Base-by-base conservation (phyloP, 2,113 vertebrate species). In the Vulpes ferrilata region DNA sequence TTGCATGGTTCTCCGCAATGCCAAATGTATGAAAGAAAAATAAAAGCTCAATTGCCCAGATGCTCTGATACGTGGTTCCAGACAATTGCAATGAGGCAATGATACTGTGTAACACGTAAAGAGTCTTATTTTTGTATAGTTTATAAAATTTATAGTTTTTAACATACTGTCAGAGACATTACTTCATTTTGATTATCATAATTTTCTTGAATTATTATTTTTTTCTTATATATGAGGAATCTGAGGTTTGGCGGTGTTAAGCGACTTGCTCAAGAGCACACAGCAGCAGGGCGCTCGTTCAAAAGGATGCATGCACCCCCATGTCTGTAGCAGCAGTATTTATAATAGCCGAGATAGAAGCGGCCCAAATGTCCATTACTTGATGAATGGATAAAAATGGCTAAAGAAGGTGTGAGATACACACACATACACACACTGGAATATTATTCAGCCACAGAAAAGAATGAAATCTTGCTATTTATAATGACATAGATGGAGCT, bases 11-110 rank as follows among this genome's bases (percentile, higher is more conserved):
- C 88, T 51, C 74, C 19, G 65, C 30, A 48, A 38, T 93, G 16
- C 23, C 65, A 95, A 92, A 73, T 55, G 82, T 17, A 55, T 65
- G 35, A 91, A 67, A 79, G 25, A 91, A 95, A 97, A 93, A 53
- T 23, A 32, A 84, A 95, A 87, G 13, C 4, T 71, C 51, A 67
- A 19, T 79, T 93, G 22, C 6, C 38, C 25, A 19, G 19, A 88
- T 38, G 4, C 4, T 71, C 4, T 73, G 88, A 89, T 15, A 71
- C 19, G 43, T 38, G 12, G 8, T 95, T 22, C 43, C 76, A 88
- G 51, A 74, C 25, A 87, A 89, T 87, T 95, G 25, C 23, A 65
- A 38, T 22, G 20, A 2, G n/a, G 25, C 93, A 87, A 65, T 27
- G 16, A 79, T 87, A 43, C 83, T 57, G 43, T 57, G 10, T 48